A percentile compares a stretch with the other conserved stretches of the same genome.
These are phyloP conservation scores for Clusia tigrina DNA, from an alignment of 2,888 invertebrate genomes.

Conservation along the genomic window DNA sequence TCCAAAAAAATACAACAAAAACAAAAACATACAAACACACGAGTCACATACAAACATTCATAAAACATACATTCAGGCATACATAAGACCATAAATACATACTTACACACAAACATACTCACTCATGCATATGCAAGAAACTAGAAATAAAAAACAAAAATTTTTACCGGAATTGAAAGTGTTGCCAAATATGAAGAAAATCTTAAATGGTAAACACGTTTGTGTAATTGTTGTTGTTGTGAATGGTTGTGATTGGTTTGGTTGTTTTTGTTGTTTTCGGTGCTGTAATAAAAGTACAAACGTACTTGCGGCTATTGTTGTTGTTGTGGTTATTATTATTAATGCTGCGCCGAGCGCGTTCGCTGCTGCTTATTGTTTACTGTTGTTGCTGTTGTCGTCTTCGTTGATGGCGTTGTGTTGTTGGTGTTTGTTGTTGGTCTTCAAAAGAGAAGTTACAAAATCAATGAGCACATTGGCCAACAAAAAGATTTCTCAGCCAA, in stretches of 20 bases:
- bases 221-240: conserved; percentile 6
- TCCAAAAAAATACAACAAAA: neutral
- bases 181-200: neutral
- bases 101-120: neutral
- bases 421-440: neutral
- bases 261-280: neutral
- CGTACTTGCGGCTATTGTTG: too few relatives aligned
- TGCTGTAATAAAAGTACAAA: too few relatives aligned
- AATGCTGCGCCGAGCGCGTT: neutral
- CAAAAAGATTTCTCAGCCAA: conserved; percentile 1
- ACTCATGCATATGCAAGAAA: neutral
- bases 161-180: conserved; percentile 2
- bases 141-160: neutral
- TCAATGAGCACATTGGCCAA: neutral
- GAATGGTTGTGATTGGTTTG: conserved; percentile 16
- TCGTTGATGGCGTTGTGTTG: neutral
- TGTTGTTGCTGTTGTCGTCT: neutral
- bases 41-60: neutral
- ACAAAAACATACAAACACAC: neutral
- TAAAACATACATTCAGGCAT: neutral
- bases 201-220: conserved; percentile 14
- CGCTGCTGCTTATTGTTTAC: neutral
- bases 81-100: neutral
- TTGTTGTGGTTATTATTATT: too few relatives aligned
- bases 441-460: neutral